phyloP scores from a whole-genome alignment of 1,140 invertebrate genomes.

The Bombus superbus region DNA sequence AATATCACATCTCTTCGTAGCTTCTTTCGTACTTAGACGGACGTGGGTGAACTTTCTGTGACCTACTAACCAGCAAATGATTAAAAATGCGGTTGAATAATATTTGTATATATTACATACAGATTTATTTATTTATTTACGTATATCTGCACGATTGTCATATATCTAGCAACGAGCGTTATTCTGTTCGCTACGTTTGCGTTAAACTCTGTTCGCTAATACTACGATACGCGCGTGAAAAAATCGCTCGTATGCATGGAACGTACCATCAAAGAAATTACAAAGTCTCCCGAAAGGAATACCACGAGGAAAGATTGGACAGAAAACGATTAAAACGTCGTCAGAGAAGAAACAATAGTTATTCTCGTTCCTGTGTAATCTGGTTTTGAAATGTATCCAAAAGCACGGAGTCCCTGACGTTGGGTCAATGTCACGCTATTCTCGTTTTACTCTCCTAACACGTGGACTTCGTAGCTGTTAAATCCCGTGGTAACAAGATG shows the following conservation, averaged over 20 bases:
- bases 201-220: no score
- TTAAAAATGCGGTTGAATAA: background rate
- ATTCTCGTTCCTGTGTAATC: slow-evolving; percentile 10
- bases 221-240: no score
- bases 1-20: no score
- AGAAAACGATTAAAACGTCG: background rate
- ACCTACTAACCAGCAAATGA: no score
- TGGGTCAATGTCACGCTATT: slow-evolving; percentile 75
- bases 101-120: background rate
- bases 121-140: background rate
- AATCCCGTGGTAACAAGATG: background rate
- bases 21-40: no score
- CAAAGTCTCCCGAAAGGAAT: no score
- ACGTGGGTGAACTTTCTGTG: no score
- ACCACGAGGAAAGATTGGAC: no score
- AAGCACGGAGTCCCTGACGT: slow-evolving; percentile 47
- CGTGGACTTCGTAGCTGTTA: background rate
- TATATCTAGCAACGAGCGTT: background rate
- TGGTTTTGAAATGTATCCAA: slow-evolving; percentile 71
- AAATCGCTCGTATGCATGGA: no score
- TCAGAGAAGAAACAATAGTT: background rate
- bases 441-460: slow-evolving; percentile 30
- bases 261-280: no score
- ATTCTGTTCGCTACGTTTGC: background rate
- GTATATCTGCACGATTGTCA: no score